These are phyloP conservation scores for Dyspetes luteomarginatus DNA, from an alignment of 2,888 invertebrate species.

Conservation along the genomic window DNA sequence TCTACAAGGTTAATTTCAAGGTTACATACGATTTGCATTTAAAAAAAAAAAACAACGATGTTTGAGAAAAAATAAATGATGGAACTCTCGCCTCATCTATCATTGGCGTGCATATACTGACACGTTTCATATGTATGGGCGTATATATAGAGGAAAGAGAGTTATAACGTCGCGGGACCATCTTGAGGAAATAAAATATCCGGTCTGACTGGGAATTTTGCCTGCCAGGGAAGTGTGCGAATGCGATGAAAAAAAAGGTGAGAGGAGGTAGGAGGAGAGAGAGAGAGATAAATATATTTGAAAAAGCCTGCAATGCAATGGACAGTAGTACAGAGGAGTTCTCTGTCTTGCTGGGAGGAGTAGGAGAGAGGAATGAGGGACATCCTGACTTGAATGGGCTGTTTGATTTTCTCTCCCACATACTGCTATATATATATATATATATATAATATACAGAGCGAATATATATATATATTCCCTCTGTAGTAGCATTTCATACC, in stretches of 20 bases:
- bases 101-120: neutral
- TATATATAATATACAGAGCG: too few species aligned
- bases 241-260: neutral
- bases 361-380: slow-evolving; percentile 33
- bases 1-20: slow-evolving; percentile 11
- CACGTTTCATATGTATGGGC: neutral
- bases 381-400: slow-evolving; percentile 48
- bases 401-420: slow-evolving; percentile 28
- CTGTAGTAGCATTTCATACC: neutral
- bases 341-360: neutral
- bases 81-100: neutral
- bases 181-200: slow-evolving; percentile 59
- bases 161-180: slow-evolving; percentile 48
- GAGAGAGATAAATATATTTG: neutral
- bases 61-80: neutral
- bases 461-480: neutral
- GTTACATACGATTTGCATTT: neutral
- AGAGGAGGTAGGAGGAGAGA: slow-evolving; percentile 9
- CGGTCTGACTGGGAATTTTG: slow-evolving; percentile 44
- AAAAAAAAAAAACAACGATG: neutral
- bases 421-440: neutral
- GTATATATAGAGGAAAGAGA: slow-evolving; percentile 3
- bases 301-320: slow-evolving; percentile 17
- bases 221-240: slow-evolving; percentile 27
- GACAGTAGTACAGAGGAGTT: neutral